These are phyloP conservation scores for Eustalomyia histrio DNA, from an alignment of 2,888 invertebrate genomes.

Conservation along the genomic window DNA sequence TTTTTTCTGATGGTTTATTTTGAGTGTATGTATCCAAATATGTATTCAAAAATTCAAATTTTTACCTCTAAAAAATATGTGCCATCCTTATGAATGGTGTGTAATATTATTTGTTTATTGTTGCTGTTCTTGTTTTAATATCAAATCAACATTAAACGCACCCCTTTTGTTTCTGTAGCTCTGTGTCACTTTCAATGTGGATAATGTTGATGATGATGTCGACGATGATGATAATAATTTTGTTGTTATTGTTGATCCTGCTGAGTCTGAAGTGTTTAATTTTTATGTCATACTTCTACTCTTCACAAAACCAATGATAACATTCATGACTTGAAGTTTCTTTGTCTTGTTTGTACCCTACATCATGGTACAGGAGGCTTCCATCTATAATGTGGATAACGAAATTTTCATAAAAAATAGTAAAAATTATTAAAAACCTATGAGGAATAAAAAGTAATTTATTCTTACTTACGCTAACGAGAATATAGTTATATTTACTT, in stretches of 20 bases:
- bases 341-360: background rate
- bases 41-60: too few species aligned
- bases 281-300: constrained; percentile 58
- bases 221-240: constrained; percentile 55
- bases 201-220: constrained; percentile 34
- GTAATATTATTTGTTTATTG: constrained; percentile 42
- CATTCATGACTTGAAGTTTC: background rate
- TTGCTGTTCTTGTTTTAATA: constrained; percentile 57
- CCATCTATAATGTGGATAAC: too few species aligned
- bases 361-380: too few species aligned
- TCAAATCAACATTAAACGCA: constrained; percentile 58
- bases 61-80: too few species aligned
- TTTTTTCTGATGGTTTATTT: too few species aligned
- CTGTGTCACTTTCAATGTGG: constrained; percentile 53
- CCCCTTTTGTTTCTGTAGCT: constrained; percentile 60
- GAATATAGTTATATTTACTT: too few species aligned
- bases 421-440: too few species aligned
- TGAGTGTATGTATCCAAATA: too few species aligned
- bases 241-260: constrained; percentile 61
- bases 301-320: background rate
- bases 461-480: too few species aligned
- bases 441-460: too few species aligned
- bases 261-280: constrained; percentile 64
- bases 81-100: constrained; percentile 13
- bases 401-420: too few species aligned